These are phyloP conservation scores for Acrocephalus kingi DNA, from an alignment of 2,113 vertebrate genomes.

Conservation along the genomic window DNA sequence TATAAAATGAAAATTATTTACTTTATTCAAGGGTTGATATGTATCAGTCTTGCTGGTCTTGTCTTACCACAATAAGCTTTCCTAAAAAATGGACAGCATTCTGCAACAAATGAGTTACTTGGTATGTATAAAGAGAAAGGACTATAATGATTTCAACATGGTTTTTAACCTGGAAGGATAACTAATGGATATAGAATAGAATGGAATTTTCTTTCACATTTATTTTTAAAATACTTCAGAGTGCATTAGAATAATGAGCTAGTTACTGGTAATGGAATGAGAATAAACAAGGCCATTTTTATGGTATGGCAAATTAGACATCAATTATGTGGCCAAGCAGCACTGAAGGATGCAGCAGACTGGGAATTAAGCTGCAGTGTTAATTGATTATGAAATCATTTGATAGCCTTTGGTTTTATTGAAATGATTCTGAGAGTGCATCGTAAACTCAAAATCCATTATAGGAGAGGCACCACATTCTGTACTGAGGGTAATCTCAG, in stretches of 20 bases:
- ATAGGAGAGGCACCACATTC: not conserved
- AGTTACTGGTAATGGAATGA: constrained; percentile 54
- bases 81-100: not conserved
- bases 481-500: not conserved
- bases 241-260: constrained; percentile 56
- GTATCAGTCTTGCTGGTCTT: not conserved
- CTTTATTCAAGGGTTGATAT: not conserved
- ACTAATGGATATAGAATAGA: not conserved
- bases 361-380: constrained; percentile 58
- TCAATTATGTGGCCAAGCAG: constrained; percentile 48
- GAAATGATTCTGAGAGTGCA: constrained; percentile 35
- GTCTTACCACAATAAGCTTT: not conserved
- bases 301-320: constrained; percentile 37
- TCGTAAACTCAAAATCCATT: constrained; percentile 36
- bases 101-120: not conserved
- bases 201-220: not conserved
- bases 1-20: not conserved
- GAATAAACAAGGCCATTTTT: constrained; percentile 31
- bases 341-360: constrained; percentile 16
- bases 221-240: constrained; percentile 42
- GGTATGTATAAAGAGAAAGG: not conserved
- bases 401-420: constrained; percentile 42
- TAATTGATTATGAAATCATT: constrained; percentile 67
- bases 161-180: constrained; percentile 21
- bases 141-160: not conserved